Base-by-base conservation (phyloP, 2,113 vertebrate genomes). In the Sminthopsis crassicaudata region DNA sequence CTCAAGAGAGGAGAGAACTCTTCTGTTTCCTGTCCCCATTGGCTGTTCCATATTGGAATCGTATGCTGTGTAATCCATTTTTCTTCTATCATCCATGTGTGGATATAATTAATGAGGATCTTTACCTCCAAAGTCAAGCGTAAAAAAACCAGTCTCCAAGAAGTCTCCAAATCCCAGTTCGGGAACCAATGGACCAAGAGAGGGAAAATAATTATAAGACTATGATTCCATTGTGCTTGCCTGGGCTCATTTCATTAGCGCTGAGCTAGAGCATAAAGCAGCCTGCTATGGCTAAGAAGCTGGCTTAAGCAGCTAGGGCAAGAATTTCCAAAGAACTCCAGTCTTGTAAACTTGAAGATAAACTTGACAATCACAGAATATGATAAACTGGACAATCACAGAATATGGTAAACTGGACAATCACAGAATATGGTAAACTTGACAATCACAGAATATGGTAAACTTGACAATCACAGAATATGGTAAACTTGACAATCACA, bases 181-280 rank as follows among this genome's bases (percentile, higher is more conserved):
- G 36, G 51, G 52, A 96, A 22, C 50, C 16, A 55, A 30, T 22
- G 91, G 12, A 50, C 91, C 57, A 94, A 90, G 90, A 92, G 24
- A 27, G 36, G 67, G 27, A 55, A 53, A 93, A 26, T 53, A 76
- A 92, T 89, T 52, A 26, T 30, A 5, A 89, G 8, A n/a, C n/a
- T 5, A 27, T 48, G 36, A 42, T 25, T 46, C 67, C 53, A 53
- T 50, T 50, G 42, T 36, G 92, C 92, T 90, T 60, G 23, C 0
- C 53, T 89, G 24, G 30, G 95, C 84, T 94, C 55, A 42, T 92
- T 89, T 91, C 42, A 27, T 26, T n/a, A 30, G 23, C n/a, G 23
- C 52, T 93, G 95, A 95, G 48, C 30, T 55, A 1, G 92, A 67
- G 12, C 25, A 94, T 91, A 94, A 36, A 25, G n/a, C 92, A 26